phyloP scores from a whole-genome alignment of 2,888 invertebrate genomes.

The Drosophila formosana region DNA sequence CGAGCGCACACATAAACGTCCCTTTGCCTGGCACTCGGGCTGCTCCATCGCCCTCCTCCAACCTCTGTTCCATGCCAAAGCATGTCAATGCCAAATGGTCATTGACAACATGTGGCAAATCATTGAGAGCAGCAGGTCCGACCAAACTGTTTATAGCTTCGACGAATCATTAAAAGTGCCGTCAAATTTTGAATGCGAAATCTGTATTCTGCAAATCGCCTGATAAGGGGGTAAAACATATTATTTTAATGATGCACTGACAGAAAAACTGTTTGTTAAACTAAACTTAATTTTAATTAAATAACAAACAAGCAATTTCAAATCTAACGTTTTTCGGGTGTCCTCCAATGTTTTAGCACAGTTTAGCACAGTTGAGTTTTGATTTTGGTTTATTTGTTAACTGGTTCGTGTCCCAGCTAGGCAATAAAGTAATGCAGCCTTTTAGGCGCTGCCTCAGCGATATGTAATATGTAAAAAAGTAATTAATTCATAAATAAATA shows the following conservation, averaged over 20 bases:
- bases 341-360: not conserved
- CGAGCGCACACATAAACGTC: slow-evolving; percentile 21
- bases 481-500: too few species aligned
- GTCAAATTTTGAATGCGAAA: slow-evolving; percentile 9
- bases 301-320: not conserved
- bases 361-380: not conserved
- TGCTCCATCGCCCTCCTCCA: not conserved
- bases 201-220: not conserved
- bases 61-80: slow-evolving; percentile 6
- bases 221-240: not conserved
- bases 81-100: slow-evolving; percentile 24
- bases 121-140: not conserved
- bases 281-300: too few species aligned
- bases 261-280: not conserved
- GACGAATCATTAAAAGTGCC: slow-evolving; percentile 19
- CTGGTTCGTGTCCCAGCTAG: slow-evolving; percentile 28
- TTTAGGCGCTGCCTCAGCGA: too few species aligned
- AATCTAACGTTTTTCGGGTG: not conserved
- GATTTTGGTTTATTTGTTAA: not conserved
- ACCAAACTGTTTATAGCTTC: slow-evolving; percentile 12
- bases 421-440: not conserved
- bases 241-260: not conserved
- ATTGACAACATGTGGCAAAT: slow-evolving; percentile 43
- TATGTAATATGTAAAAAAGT: too few species aligned
- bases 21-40: not conserved